A percentile compares a stretch with the other conserved stretches of the same genome.
phyloP scores from a whole-genome alignment of 2,888 invertebrate genomes.

The Philopedon plagiatum region DNA sequence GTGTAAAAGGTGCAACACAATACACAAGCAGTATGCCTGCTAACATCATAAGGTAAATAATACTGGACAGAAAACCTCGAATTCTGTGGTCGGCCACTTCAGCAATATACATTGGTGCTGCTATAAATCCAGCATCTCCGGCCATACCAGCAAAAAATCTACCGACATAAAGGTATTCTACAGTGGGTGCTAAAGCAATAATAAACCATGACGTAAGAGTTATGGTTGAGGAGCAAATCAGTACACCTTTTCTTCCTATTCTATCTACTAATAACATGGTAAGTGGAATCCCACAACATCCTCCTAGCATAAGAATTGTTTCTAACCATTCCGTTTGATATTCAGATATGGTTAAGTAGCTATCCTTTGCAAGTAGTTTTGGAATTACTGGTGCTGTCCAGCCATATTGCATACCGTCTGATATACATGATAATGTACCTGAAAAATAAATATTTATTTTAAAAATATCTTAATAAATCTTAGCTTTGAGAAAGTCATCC shows the following conservation, averaged over 20 bases:
- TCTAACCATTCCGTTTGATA: constrained; percentile 61
- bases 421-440: constrained; percentile 66
- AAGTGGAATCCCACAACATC: constrained; percentile 62
- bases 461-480: too few species aligned
- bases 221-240: constrained; percentile 62
- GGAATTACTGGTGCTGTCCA: constrained; percentile 67
- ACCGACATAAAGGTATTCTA: constrained; percentile 63
- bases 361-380: constrained; percentile 58
- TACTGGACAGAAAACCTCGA: constrained; percentile 65
- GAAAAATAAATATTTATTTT: constrained; percentile 55
- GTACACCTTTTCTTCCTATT: constrained; percentile 64
- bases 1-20: constrained; percentile 62
- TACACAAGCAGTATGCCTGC: constrained; percentile 64
- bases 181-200: constrained; percentile 61
- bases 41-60: constrained; percentile 67
- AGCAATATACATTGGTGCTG: constrained; percentile 67
- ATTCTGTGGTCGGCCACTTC: constrained; percentile 67
- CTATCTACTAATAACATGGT: constrained; percentile 63
- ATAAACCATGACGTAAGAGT: constrained; percentile 64
- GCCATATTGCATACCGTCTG: constrained; percentile 68
- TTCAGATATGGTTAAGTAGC: constrained; percentile 60
- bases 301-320: constrained; percentile 60
- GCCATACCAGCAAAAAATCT: constrained; percentile 65
- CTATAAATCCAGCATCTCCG: constrained; percentile 66
- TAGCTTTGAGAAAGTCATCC: too few species aligned